Evolutionary conservation across 2,888 invertebrate species (phyloP), one percentile per base, ranked within the genome.

Genomic region (Macroteleia sp.): DNA sequence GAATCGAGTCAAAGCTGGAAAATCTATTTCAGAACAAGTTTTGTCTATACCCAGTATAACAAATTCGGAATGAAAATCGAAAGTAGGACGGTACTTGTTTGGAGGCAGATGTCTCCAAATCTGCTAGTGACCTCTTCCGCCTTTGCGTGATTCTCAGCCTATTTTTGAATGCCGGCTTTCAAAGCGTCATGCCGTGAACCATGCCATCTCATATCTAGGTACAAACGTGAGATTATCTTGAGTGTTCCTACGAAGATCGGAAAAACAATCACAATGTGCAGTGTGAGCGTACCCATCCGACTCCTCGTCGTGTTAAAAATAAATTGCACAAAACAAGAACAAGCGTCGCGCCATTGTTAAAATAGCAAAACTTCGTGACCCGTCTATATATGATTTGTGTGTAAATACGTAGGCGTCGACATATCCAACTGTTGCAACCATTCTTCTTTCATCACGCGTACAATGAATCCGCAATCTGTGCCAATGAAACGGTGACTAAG

Each of bases 381-480:
- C 44, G 39, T 61, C 75, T 54, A 75, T 75, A 69, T 48, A 64
- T 42, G 67, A 70, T 66, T 59, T 46, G 64, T 57, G 54, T 50
- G 48, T 32, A 48, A 62, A 69, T 61, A 54, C 56, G 71, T 67
- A 62, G 77, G 77, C 61, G 71, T 71, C 48, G 14, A 62, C 54
- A 32, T 52, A 56, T 78, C 69, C 59, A 67, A 71, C 71, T 77
- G 66, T 64, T 67, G 71, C 59, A 69, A 62, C 42, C 39, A 64
- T 46, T 50, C 62, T 66, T 70, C 32, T 78, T 67, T 78, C 73
- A 46, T 74, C 73, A n/a, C n/a, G 73, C 69, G 56, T 25, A 44
- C 54, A 67, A 71, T 61, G 77, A 77, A 69, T 66, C 64, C 64
- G 57, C 73, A 69, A 64, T 69, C 69, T 73, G 67, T 67, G 77